Evolutionary conservation across 1,140 invertebrate genomes (phyloP).

Genomic region (Galleria mellonella): DNA sequence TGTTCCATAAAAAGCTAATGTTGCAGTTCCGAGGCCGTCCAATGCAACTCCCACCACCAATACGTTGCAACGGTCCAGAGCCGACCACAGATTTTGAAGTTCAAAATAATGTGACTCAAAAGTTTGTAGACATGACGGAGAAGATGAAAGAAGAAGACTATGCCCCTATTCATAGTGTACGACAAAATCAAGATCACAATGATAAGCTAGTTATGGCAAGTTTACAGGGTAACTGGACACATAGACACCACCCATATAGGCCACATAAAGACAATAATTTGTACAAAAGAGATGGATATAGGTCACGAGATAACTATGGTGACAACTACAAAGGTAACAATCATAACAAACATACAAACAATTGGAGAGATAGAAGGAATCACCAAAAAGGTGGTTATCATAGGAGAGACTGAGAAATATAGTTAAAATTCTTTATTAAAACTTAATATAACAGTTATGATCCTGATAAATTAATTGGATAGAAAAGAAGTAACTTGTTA

Average conservation of each 20-base stretch:
- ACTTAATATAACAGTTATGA: too few relatives aligned
- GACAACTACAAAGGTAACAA: slow-evolving; percentile 21
- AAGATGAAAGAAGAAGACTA: slow-evolving; percentile 31
- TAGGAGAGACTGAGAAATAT: slow-evolving; percentile 29
- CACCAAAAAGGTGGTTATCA: slow-evolving; percentile 34
- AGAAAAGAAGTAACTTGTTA: too few relatives aligned
- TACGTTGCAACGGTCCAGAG: slow-evolving; percentile 43
- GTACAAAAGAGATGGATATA: slow-evolving; percentile 32
- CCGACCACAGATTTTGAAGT: slow-evolving; percentile 35
- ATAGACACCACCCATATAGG: slow-evolving; percentile 57
- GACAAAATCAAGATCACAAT: slow-evolving; percentile 24
- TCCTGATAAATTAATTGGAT: too few relatives aligned
- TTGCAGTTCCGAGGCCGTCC: slow-evolving; percentile 57
- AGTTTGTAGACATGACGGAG: slow-evolving; percentile 58
- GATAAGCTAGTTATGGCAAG: slow-evolving; percentile 56
- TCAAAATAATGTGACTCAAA: slow-evolving; percentile 31
- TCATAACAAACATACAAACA: slow-evolving; percentile 22
- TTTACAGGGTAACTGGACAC: slow-evolving; percentile 66
- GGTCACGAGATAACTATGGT: slow-evolving; percentile 18
- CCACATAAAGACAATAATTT: slow-evolving; percentile 31
- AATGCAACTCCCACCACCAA: slow-evolving; percentile 36
- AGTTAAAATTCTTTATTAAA: too few relatives aligned
- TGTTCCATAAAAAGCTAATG: slow-evolving; percentile 72
- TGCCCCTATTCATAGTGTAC: slow-evolving; percentile 12
- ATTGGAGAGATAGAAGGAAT: slow-evolving; percentile 36